These are phyloP conservation scores for Eidolon helvum DNA, from an alignment of 2,113 vertebrate genomes.

Conservation along the genomic window DNA sequence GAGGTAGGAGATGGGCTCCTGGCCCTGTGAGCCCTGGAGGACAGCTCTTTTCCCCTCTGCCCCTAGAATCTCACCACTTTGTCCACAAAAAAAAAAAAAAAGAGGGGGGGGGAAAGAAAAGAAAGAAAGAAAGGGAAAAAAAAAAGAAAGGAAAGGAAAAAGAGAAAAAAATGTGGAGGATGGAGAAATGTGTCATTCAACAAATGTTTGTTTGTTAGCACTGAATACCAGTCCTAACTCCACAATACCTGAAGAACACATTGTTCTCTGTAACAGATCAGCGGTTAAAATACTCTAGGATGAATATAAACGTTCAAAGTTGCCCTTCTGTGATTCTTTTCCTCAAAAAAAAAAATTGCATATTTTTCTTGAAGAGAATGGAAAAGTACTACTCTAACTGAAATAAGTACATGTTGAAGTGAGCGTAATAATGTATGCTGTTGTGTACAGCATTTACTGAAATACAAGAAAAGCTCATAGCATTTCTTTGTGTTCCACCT, in stretches of 20 bases:
- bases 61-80: neutral
- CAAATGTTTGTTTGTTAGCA: neutral
- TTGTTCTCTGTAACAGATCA: neutral
- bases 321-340: neutral
- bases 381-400: neutral
- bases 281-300: neutral
- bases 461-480: neutral
- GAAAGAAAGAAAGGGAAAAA: too few species aligned
- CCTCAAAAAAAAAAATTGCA: neutral
- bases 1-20: neutral
- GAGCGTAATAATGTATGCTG: too few species aligned
- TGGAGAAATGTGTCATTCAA: neutral
- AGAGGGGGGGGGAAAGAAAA: too few species aligned
- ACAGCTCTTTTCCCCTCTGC: neutral
- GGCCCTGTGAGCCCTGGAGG: too few species aligned
- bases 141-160: too few species aligned
- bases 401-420: neutral
- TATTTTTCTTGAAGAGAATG: neutral
- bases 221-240: neutral
- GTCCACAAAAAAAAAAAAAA: too few species aligned
- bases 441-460: neutral
- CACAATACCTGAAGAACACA: neutral
- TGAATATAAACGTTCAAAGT: neutral
- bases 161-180: neutral
- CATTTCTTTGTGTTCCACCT: neutral